Conservation (phyloP, 2,797 vertebrate species). For the Coracias cyanogaster region DNA sequence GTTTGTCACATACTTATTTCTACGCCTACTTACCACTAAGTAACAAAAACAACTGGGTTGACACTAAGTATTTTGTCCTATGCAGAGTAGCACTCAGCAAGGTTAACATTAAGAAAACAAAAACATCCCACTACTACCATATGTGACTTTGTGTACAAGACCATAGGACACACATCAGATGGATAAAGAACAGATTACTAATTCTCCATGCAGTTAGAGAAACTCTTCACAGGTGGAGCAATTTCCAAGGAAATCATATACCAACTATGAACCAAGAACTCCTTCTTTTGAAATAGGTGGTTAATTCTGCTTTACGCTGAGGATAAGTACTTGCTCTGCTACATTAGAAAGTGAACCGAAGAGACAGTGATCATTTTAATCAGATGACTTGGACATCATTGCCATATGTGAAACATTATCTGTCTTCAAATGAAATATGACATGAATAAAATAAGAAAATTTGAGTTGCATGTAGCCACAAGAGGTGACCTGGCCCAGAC, state of each 20-base stretch:
- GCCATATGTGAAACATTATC: background rate
- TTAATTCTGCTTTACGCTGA: background rate
- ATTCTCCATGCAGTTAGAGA: background rate
- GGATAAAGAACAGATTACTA: background rate
- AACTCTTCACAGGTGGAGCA: background rate
- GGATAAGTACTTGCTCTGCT: background rate
- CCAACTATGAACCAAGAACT: background rate
- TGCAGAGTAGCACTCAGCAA: background rate
- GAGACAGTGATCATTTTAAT: background rate
- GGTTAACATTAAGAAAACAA: background rate
- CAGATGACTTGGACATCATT: background rate
- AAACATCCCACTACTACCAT: background rate
- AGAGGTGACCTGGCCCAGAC: background rate
- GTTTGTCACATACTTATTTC: background rate
- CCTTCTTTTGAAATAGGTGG: background rate
- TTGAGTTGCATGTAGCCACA: background rate
- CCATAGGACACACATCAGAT: fast-evolving
- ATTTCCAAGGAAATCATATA: background rate
- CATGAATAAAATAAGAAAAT: background rate
- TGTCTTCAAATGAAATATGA: background rate
- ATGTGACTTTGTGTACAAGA: background rate
- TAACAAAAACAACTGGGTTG: background rate
- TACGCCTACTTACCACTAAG: background rate
- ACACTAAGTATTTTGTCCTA: background rate
- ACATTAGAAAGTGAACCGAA: background rate